Percentiles rank a stretch among this genome's conserved stretches.
phyloP scores from a whole-genome alignment of 2,888 invertebrate genomes.

The Odontocolon sp. region DNA sequence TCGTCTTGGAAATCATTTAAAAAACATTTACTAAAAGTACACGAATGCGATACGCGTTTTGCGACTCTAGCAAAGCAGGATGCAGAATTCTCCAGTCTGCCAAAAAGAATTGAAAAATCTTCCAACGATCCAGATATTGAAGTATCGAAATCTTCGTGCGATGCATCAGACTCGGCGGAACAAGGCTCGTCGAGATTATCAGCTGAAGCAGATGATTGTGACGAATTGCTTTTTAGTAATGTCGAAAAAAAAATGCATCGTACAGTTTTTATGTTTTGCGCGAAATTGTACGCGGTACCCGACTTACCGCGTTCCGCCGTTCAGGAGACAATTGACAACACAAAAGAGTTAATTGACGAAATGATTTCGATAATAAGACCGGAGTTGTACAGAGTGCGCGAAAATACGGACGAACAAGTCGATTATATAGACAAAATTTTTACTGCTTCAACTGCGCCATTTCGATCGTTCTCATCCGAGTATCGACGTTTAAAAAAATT shows the following conservation, averaged over 20 bases:
- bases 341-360: constrained; percentile 11
- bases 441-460: background rate
- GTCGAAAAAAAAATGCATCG: background rate
- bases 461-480: constrained; percentile 17
- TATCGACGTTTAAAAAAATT: constrained; percentile 8
- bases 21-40: background rate
- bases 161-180: background rate
- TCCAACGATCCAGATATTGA: background rate
- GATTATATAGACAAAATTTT: background rate
- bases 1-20: background rate
- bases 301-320: constrained; percentile 13
- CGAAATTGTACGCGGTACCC: constrained; percentile 28
- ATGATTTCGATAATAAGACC: constrained; percentile 19
- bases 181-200: background rate
- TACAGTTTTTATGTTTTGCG: constrained; percentile 2
- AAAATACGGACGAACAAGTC: background rate
- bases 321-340: constrained; percentile 5
- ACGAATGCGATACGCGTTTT: background rate
- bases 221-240: background rate
- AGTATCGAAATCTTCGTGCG: background rate
- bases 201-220: background rate
- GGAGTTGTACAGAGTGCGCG: background rate
- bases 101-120: background rate
- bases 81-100: background rate
- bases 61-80: background rate